phyloP scores from a whole-genome alignment of 64 coral and sea anemone species.

The Orbicella faveolata region DNA sequence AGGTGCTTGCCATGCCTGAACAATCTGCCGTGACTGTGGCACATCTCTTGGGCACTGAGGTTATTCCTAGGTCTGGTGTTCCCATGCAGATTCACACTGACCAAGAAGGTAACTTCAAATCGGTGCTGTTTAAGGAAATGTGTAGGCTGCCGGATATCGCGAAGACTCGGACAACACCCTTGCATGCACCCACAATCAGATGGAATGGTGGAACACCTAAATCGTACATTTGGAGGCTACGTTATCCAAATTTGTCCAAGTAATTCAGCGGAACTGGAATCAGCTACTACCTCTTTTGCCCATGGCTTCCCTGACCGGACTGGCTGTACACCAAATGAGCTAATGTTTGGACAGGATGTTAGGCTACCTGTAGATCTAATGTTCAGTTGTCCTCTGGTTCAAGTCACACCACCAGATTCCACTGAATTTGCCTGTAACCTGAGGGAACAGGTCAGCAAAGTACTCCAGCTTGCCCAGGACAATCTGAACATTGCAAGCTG shows the following conservation, averaged over 20 bases:
- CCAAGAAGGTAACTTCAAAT: not conserved
- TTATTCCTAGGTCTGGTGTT: not conserved
- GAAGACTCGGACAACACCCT: no score
- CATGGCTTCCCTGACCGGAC: slow-evolving; percentile 52
- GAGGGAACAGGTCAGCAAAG: not conserved
- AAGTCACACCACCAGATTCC: not conserved
- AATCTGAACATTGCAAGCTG: slow-evolving; percentile 1
- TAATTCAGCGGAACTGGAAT: slow-evolving; percentile 7
- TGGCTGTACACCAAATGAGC: slow-evolving; percentile 23
- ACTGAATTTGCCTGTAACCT: slow-evolving; percentile 14
- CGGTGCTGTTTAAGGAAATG: not conserved
- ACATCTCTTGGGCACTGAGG: not conserved
- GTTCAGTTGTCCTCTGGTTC: not conserved
- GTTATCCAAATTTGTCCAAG: no score
- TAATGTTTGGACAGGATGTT: not conserved
- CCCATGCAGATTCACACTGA: not conserved
- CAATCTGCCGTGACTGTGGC: no score
- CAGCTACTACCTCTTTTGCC: not conserved
- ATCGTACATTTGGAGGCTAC: no score
- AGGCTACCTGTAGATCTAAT: slow-evolving; percentile 28
- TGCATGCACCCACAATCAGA: no score
- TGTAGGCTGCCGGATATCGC: no score
- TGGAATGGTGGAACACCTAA: no score
- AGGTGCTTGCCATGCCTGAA: not conserved
- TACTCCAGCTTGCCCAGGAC: slow-evolving; percentile 7